Conservation (phyloP, 2,797 vertebrate species). For the Myotis myotis region DNA sequence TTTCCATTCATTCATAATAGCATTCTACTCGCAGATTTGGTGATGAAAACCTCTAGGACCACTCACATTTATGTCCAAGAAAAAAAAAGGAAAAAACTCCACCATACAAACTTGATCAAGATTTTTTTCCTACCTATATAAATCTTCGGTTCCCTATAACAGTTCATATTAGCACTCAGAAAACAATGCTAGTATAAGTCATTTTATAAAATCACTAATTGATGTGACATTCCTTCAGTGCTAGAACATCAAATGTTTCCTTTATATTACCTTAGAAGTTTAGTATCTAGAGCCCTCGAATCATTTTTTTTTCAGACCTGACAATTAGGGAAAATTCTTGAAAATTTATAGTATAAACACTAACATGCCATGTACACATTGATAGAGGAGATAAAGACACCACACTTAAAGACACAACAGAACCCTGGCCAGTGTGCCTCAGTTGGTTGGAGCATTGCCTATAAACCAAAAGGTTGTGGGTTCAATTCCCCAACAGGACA, state of each 20-base stretch:
- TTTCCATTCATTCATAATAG: neutral
- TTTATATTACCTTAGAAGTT: neutral
- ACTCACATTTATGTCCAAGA: neutral
- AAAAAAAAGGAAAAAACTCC: neutral
- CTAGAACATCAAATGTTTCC: neutral
- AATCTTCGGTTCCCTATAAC: neutral
- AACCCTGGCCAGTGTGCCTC: neutral
- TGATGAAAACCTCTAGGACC: neutral
- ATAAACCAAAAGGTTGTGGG: neutral
- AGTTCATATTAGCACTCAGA: neutral
- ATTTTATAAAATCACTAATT: neutral
- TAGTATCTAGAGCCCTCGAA: neutral
- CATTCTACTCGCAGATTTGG: conserved; percentile 4
- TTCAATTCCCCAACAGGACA: neutral
- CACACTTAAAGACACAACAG: neutral
- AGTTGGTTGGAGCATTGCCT: neutral
- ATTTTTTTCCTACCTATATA: neutral
- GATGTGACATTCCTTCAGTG: neutral
- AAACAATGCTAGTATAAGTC: neutral
- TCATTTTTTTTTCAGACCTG: conserved; percentile 18
- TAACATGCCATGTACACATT: neutral
- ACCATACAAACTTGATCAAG: conserved; percentile 24
- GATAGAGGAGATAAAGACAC: neutral
- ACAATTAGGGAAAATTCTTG: conserved; percentile 14
- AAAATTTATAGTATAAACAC: neutral